Percentiles rank a stretch among this genome's conserved stretches.
These are phyloP conservation scores for Sterna hirundo DNA, from an alignment of 2,113 vertebrate genomes.

Conservation along the genomic window DNA sequence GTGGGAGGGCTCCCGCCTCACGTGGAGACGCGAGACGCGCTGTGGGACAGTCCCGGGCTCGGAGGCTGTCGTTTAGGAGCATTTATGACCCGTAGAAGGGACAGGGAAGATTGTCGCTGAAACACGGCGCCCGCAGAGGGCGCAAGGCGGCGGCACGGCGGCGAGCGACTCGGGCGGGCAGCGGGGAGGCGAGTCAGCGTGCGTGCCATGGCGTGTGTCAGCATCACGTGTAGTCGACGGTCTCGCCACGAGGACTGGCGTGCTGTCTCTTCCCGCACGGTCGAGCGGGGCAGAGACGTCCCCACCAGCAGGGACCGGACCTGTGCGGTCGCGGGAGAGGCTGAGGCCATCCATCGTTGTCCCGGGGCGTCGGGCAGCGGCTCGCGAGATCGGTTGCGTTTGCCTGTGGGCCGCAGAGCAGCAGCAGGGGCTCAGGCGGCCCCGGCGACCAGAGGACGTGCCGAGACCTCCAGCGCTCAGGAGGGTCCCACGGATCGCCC, in stretches of 20 bases:
- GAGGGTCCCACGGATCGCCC: background rate
- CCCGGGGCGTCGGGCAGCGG: background rate
- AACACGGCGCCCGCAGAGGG: accelerated
- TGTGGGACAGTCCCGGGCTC: accelerated
- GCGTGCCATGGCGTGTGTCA: no score
- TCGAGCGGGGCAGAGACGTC: background rate
- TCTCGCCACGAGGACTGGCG: background rate
- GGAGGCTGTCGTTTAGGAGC: accelerated
- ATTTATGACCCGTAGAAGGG: background rate
- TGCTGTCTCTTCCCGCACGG: background rate
- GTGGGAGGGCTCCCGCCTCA: background rate
- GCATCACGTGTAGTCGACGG: background rate
- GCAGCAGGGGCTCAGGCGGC: background rate
- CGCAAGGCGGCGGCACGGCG: accelerated
- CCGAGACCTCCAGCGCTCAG: accelerated
- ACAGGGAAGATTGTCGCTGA: background rate
- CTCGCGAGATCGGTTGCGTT: accelerated
- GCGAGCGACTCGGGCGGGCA: no score
- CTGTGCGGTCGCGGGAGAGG: background rate
- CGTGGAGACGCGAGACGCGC: accelerated
- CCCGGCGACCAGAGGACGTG: accelerated
- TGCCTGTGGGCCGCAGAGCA: background rate
- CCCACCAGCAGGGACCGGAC: accelerated
- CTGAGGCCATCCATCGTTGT: background rate
- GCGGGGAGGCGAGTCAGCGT: no score